Evolutionary conservation across 2,113 vertebrate genomes (phyloP), one percentile per base, ranked within the genome.

Genomic region (Aythya baeri): DNA sequence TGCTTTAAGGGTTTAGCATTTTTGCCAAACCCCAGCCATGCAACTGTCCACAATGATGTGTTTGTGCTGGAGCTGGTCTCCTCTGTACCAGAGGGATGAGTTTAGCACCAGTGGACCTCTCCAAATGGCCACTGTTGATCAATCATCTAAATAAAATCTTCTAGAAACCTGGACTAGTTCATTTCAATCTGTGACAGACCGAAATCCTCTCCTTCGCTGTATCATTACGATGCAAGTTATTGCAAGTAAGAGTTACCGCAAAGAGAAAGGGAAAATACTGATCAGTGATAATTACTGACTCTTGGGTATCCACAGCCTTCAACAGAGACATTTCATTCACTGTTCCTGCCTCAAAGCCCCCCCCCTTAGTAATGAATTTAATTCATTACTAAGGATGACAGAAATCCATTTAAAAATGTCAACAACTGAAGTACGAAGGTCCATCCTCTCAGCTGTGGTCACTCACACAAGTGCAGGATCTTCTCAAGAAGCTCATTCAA

Each of bases 131-230:
- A 13, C 44, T 23, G 86, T 44, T 41, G 17, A 25, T 15, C 66
- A 32, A 7, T 1, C 6, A 11, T 36, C 41, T 23, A 78, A 43
- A 65, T 10, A 26, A 26, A 26, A 17, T 7, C 34, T 15, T 10
- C 41, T 1, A 10, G 83, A 58, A 26, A 44, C 54, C 38, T 9
- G 50, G 23, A 31, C n/a, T 0, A 57, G 59, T 38, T n/a, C 13
- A 0, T 9, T 41, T 29, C 52, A 55, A 13, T 6, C 16, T 0
- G 0, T 3, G 31, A 36, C 2, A 38, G 49, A 57, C 18, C 43
- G 23, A 4, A 80, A 50, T 13, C 3, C 25, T 32, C 73, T 70
- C 50, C 77, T 41, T 49, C 29, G 1, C 0, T 7, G 22, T 32
- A 58, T 18, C 6, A 1, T 8, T 15, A 27, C 15, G 22, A 31